Conservation (phyloP, 2,888 invertebrate species). For the Orthosia cruda region DNA sequence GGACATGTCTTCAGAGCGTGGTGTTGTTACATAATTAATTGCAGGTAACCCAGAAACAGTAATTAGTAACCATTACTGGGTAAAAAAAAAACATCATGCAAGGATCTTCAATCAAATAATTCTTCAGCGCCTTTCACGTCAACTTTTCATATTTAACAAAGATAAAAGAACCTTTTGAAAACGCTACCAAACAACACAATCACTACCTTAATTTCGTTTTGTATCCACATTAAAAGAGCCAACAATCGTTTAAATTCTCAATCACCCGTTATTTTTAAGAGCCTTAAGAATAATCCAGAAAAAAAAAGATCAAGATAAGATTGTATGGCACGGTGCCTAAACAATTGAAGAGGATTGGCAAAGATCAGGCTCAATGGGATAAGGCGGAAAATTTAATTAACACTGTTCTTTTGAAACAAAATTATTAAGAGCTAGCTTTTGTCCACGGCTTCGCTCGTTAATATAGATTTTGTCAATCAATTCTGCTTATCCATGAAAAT, state of each 20-base stretch:
- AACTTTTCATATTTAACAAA: neutral
- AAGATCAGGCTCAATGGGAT: conserved; percentile 55
- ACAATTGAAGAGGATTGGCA: neutral
- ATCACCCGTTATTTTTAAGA: conserved; percentile 30
- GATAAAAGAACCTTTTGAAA: neutral
- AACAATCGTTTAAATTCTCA: conserved; percentile 22
- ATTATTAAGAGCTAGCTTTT: conserved; percentile 33
- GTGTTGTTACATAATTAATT: conserved; percentile 1
- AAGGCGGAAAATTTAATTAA: conserved; percentile 60
- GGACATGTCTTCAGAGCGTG: neutral
- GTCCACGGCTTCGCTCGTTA: too few species aligned
- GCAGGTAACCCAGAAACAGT: neutral
- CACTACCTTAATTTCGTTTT: neutral
- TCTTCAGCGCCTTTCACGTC: neutral
- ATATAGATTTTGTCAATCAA: too few species aligned
- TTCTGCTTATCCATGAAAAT: too few species aligned
- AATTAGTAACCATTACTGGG: neutral
- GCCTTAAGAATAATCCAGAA: conserved; percentile 30
- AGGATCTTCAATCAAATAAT: neutral
- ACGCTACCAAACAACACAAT: neutral
- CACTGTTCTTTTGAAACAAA: conserved; percentile 55
- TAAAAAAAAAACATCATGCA: too few species aligned
- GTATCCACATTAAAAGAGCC: neutral
- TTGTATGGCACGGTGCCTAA: conserved; percentile 38
- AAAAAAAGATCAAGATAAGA: conserved; percentile 49